Conservation (phyloP, 2,888 invertebrate genomes). For the Folsomia manolachei region DNA sequence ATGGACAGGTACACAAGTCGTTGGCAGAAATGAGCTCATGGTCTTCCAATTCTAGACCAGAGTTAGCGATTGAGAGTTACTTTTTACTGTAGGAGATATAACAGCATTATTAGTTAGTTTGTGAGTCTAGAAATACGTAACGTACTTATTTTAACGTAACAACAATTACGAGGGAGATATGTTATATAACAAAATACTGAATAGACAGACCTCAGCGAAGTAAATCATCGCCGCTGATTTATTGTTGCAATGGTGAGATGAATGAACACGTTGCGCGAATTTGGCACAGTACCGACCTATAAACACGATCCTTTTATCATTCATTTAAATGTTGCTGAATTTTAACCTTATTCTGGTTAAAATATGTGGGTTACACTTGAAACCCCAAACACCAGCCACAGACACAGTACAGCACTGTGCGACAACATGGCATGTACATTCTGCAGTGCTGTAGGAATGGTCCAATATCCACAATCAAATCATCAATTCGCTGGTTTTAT, state of each 20-base stretch:
- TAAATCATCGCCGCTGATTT: slow-evolving; percentile 12
- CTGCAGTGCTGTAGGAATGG: not conserved
- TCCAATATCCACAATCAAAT: not conserved
- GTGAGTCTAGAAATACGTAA: not conserved
- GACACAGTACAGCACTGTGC: not conserved
- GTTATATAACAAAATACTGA: not conserved
- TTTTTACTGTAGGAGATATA: too few species aligned
- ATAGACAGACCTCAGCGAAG: not conserved
- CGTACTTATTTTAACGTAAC: not conserved
- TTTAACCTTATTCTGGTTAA: slow-evolving; percentile 12
- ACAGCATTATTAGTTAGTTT: not conserved
- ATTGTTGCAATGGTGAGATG: slow-evolving; percentile 21
- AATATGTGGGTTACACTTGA: slow-evolving; percentile 7
- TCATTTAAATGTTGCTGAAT: slow-evolving; percentile 13
- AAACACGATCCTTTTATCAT: slow-evolving; percentile 8
- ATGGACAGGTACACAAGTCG: not conserved
- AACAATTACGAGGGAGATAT: not conserved
- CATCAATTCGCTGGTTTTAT: not conserved
- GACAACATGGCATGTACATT: too few species aligned
- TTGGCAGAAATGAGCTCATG: not conserved
- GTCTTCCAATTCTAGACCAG: not conserved
- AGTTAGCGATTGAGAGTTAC: too few species aligned
- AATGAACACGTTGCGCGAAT: slow-evolving; percentile 17
- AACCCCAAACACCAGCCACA: not conserved
- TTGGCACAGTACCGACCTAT: slow-evolving; percentile 13